These are phyloP conservation scores for Podarcis siculus DNA, from an alignment of 2,797 vertebrate genomes.

Conservation along the genomic window DNA sequence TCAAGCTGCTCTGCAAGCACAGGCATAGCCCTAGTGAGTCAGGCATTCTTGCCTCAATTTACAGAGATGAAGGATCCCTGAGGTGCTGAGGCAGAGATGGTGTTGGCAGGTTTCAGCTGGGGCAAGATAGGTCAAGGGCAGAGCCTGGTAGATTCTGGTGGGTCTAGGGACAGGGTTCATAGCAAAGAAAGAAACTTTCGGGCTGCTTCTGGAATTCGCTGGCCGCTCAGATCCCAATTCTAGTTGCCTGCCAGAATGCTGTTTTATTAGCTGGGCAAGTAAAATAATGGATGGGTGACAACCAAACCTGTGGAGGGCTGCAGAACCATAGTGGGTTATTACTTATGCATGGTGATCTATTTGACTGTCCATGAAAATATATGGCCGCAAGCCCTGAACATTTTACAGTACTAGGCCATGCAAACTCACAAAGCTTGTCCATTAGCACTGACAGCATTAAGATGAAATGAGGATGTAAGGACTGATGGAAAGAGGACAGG, in stretches of 20 bases:
- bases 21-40: neutral
- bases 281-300: neutral
- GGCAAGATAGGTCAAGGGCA: neutral
- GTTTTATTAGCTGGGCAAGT: neutral
- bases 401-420: neutral
- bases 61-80: constrained; percentile 4
- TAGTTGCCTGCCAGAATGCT: neutral
- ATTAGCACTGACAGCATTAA: neutral
- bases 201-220: neutral
- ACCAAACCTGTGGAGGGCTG: neutral
- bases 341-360: neutral
- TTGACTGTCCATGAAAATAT: neutral
- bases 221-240: no score
- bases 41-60: neutral
- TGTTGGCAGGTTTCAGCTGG: neutral
- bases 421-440: neutral
- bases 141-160: neutral
- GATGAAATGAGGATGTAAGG: neutral
- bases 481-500: neutral
- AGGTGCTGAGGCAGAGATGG: neutral
- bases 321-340: neutral
- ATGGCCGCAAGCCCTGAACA: neutral
- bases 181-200: neutral
- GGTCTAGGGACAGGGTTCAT: neutral
- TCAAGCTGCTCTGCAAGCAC: constrained; percentile 13